These are phyloP conservation scores for Laspeyria flexula DNA, from an alignment of 2,888 invertebrate genomes.

Conservation along the genomic window DNA sequence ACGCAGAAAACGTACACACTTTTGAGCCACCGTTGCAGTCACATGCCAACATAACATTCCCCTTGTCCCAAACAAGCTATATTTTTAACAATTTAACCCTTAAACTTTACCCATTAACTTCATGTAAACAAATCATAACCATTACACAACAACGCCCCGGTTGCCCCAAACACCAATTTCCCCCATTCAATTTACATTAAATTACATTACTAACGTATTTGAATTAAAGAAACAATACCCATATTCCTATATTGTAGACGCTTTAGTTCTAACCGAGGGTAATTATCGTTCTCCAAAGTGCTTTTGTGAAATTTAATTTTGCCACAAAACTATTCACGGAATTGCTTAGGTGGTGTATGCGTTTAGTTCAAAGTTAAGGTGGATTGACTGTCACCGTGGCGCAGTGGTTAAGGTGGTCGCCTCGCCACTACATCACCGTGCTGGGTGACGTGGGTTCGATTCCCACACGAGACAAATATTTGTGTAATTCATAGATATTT, in stretches of 20 bases:
- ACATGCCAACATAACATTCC: too few relatives aligned
- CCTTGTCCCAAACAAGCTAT: not conserved
- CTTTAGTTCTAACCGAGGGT: slow-evolving; percentile 10
- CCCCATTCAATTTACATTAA: not conserved
- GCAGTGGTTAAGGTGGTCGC: too few relatives aligned
- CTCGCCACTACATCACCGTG: too few relatives aligned
- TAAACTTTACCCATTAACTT: not conserved
- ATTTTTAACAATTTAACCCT: not conserved
- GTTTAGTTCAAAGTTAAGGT: not conserved
- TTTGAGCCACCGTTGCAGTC: too few relatives aligned
- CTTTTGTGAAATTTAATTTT: slow-evolving; percentile 43
- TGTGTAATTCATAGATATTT: too few relatives aligned
- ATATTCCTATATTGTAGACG: not conserved
- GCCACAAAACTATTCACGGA: slow-evolving; percentile 32
- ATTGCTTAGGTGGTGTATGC: slow-evolving; percentile 4
- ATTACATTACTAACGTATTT: not conserved
- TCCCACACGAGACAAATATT: too few relatives aligned
- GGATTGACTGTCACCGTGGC: too few relatives aligned
- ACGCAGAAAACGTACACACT: too few relatives aligned
- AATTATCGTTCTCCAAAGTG: slow-evolving; percentile 35
- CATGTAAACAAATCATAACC: not conserved
- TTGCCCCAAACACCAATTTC: not conserved
- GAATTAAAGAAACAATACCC: not conserved
- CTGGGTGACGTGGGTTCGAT: too few relatives aligned
- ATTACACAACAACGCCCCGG: not conserved